These are phyloP conservation scores for Brachionus manjavacas DNA, from an alignment of 1,140 invertebrate species.

Conservation along the genomic window DNA sequence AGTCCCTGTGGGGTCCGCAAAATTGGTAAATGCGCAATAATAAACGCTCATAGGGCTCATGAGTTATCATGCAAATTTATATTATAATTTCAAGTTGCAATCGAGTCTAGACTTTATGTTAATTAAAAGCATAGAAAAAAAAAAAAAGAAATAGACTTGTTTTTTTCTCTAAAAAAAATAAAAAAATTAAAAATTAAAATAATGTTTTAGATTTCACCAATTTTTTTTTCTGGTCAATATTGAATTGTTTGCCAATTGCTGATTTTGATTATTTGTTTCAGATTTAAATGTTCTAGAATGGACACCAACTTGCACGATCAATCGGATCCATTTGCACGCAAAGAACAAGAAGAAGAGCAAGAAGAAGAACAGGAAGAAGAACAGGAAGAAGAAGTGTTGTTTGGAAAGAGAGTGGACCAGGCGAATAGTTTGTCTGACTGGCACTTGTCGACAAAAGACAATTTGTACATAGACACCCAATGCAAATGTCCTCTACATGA, in stretches of 20 bases:
- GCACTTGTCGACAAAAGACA: neutral
- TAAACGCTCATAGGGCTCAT: neutral
- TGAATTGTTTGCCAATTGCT: too few species aligned
- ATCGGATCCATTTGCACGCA: neutral
- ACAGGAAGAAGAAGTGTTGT: too few species aligned
- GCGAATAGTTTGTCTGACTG: neutral
- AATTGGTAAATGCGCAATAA: too few species aligned
- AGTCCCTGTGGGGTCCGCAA: too few species aligned
- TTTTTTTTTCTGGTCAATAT: neutral
- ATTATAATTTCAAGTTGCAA: constrained; percentile 13
- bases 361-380: too few species aligned
- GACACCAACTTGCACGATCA: neutral
- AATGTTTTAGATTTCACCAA: neutral
- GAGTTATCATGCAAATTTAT: neutral
- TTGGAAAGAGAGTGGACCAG: too few species aligned
- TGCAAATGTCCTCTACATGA: neutral
- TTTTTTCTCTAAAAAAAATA: neutral
- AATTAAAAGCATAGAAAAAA: neutral
- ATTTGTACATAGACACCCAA: neutral
- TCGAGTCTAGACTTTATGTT: constrained; percentile 15
- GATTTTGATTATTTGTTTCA: neutral
- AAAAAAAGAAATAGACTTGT: neutral
- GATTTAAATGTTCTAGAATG: constrained; percentile 7
- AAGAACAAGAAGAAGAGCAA: too few species aligned
- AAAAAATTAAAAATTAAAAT: neutral